These are phyloP conservation scores for Pseudorectes ferrugineus DNA, from an alignment of 2,113 vertebrate genomes.

Conservation along the genomic window DNA sequence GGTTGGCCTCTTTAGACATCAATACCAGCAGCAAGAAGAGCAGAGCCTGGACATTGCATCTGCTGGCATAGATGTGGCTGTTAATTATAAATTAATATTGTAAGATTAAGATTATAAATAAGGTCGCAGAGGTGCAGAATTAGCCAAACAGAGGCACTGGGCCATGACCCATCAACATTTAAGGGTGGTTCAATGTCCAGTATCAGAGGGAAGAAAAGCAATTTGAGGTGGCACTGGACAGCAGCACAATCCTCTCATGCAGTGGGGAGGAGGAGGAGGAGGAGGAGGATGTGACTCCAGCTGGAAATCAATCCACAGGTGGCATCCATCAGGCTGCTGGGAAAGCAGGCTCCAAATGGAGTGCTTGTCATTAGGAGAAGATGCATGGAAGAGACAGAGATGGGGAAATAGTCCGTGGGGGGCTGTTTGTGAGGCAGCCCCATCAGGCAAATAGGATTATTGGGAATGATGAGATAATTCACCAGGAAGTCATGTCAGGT, in stretches of 20 bases:
- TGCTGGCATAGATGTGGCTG: background rate
- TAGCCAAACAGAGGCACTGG: background rate
- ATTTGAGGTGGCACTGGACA: background rate
- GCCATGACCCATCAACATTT: background rate
- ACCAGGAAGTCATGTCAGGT: slow-evolving; percentile 6
- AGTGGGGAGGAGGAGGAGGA: background rate
- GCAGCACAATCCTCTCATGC: background rate
- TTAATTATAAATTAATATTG: background rate
- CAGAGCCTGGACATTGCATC: background rate
- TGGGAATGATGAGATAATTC: slow-evolving; percentile 60
- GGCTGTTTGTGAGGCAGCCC: slow-evolving; percentile 22
- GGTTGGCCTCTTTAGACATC: no score
- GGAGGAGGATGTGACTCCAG: background rate
- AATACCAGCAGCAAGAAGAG: background rate
- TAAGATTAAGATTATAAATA: background rate
- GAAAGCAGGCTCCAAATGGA: slow-evolving; percentile 24
- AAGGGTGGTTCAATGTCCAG: background rate
- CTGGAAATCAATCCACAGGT: background rate
- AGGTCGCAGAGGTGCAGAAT: background rate
- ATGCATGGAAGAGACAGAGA: slow-evolving; percentile 8
- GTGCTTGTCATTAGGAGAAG: background rate
- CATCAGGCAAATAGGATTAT: slow-evolving; percentile 20
- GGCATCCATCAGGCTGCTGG: slow-evolving; percentile 38
- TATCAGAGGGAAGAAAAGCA: background rate
- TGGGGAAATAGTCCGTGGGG: slow-evolving; percentile 3